Conservation (phyloP, 2,888 invertebrate genomes). For the Apotomis betuletana region DNA sequence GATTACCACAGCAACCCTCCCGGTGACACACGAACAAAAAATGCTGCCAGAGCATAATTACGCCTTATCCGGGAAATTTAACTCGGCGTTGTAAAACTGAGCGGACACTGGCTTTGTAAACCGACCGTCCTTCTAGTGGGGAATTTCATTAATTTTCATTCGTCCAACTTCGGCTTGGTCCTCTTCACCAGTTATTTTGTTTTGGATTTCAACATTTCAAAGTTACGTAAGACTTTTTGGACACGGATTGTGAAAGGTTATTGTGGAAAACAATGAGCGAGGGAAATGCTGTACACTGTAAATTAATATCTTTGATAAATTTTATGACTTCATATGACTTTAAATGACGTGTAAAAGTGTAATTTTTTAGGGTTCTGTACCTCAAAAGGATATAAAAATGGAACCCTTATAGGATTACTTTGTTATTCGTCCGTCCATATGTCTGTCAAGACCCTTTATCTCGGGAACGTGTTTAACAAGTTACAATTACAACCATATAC, state of each 20-base stretch:
- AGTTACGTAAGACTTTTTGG: slow-evolving; percentile 39
- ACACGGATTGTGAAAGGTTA: slow-evolving; percentile 17
- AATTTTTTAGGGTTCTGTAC: too few species aligned
- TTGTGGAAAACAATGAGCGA: background rate
- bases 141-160: slow-evolving; percentile 79
- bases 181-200: slow-evolving; percentile 58
- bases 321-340: too few species aligned
- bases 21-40: slow-evolving; percentile 30
- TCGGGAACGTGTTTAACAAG: too few species aligned
- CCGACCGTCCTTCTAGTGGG: slow-evolving; percentile 53
- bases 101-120: slow-evolving; percentile 56
- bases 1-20: slow-evolving; percentile 8
- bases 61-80: slow-evolving; percentile 46
- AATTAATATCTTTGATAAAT: too few species aligned
- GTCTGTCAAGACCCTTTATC: too few species aligned
- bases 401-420: too few species aligned
- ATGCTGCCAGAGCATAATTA: slow-evolving; percentile 22
- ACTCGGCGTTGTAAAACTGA: slow-evolving; percentile 48
- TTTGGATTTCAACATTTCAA: slow-evolving; percentile 53
- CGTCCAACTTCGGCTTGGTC: slow-evolving; percentile 59
- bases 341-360: too few species aligned
- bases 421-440: too few species aligned
- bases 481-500: too few species aligned
- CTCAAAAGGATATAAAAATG: too few species aligned
- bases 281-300: too few species aligned